phyloP scores from a whole-genome alignment of 2,797 vertebrate species.

The Eupleurogrammus muticus region DNA sequence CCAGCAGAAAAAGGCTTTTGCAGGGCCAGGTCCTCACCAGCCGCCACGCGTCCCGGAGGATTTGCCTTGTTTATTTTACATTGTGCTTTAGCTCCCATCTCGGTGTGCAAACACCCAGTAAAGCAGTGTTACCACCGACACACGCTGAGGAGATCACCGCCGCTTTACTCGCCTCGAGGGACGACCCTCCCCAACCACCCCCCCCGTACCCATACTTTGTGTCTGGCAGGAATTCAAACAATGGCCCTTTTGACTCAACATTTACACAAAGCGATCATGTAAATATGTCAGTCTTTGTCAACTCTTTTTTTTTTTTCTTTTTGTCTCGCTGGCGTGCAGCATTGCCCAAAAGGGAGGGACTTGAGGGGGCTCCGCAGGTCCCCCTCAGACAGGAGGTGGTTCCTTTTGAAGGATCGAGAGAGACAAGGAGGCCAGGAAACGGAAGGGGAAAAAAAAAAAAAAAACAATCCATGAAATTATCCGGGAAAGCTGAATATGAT shows the following conservation, averaged over 20 bases:
- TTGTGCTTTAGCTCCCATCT: conserved; percentile 47
- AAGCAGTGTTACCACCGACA: conserved; percentile 37
- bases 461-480: conserved; percentile 58
- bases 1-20: conserved; percentile 20
- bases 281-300: conserved; percentile 61
- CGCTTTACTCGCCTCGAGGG: conserved; percentile 57
- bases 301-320: conserved; percentile 50
- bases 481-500: conserved; percentile 61
- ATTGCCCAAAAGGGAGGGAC: conserved; percentile 49
- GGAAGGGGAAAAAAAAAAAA: neutral
- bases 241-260: conserved; percentile 64
- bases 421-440: neutral
- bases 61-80: conserved; percentile 48
- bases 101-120: conserved; percentile 49
- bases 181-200: conserved; percentile 28
- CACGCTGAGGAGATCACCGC: conserved; percentile 51
- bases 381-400: conserved; percentile 2
- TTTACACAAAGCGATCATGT: conserved; percentile 65
- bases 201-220: conserved; percentile 32
- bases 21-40: conserved; percentile 10
- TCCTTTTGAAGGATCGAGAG: conserved; percentile 48
- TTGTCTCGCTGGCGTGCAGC: conserved; percentile 46
- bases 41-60: conserved; percentile 39
- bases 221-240: conserved; percentile 75
- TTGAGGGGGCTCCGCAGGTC: conserved; percentile 10